These are phyloP conservation scores for Epistrophe grossulariae DNA, from an alignment of 2,888 invertebrate species.

Conservation along the genomic window DNA sequence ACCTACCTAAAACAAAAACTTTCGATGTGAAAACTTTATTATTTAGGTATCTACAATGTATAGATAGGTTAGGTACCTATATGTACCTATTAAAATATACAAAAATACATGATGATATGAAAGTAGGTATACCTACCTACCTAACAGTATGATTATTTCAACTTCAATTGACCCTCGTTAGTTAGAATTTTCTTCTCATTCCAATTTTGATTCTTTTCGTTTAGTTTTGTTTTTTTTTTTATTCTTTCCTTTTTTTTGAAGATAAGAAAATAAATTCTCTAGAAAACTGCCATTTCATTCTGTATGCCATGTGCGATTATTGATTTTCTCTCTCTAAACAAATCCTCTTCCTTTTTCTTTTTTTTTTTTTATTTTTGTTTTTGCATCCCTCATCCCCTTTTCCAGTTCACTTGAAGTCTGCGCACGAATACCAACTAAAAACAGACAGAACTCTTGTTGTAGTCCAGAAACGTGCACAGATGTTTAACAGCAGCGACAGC, in stretches of 20 bases:
- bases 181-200: slow-evolving; percentile 49
- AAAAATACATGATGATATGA: no score
- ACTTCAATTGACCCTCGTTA: slow-evolving; percentile 71
- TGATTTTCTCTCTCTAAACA: slow-evolving; percentile 63
- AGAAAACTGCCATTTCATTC: slow-evolving; percentile 38
- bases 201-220: slow-evolving; percentile 24
- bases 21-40: slow-evolving; percentile 17
- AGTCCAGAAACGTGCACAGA: slow-evolving; percentile 62
- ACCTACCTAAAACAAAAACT: no score
- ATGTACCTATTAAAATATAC: no score
- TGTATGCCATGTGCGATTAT: slow-evolving; percentile 55
- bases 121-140: background rate
- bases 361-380: background rate
- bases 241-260: background rate
- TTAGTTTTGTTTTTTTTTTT: slow-evolving; percentile 1
- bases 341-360: slow-evolving; percentile 42
- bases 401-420: slow-evolving; percentile 51
- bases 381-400: slow-evolving; percentile 31
- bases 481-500: slow-evolving; percentile 45
- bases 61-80: no score
- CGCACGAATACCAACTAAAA: slow-evolving; percentile 42
- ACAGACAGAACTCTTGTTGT: slow-evolving; percentile 53
- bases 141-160: slow-evolving; percentile 34
- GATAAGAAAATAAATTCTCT: slow-evolving; percentile 27
- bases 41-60: background rate